A percentile compares a stretch with the other conserved stretches of the same genome.
phyloP scores from a whole-genome alignment of 2,888 invertebrate species.

The Xestia c-nigrum region DNA sequence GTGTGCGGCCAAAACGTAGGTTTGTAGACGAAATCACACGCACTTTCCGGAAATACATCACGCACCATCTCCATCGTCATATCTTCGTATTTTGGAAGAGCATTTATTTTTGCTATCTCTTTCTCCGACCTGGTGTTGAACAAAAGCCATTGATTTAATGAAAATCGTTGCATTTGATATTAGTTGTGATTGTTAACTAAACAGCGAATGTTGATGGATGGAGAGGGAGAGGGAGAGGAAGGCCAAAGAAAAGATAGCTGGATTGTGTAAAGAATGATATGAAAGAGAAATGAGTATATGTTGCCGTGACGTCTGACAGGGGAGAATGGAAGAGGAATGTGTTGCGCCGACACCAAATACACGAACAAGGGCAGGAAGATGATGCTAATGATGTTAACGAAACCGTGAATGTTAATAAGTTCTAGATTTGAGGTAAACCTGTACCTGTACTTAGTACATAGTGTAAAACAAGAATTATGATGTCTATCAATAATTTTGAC shows the following conservation, averaged over 20 bases:
- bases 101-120: slow-evolving; percentile 76
- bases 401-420: not conserved
- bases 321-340: too few relatives aligned
- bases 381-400: not conserved
- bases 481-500: not conserved
- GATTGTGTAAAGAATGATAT: too few relatives aligned
- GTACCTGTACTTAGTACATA: not conserved
- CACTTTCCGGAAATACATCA: slow-evolving; percentile 76
- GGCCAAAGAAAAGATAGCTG: too few relatives aligned
- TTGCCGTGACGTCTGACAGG: too few relatives aligned
- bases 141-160: not conserved
- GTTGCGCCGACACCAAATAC: too few relatives aligned
- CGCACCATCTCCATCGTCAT: slow-evolving; percentile 83
- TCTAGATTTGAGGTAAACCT: not conserved
- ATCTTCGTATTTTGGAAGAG: slow-evolving; percentile 80
- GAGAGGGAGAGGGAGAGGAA: too few relatives aligned
- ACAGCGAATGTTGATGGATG: not conserved
- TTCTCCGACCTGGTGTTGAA: slow-evolving; percentile 72
- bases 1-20: slow-evolving; percentile 86
- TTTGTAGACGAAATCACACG: slow-evolving; percentile 78
- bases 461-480: not conserved
- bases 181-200: not conserved
- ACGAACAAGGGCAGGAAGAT: too few relatives aligned
- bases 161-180: not conserved
- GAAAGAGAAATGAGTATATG: too few relatives aligned